Conservation (phyloP, 2,113 vertebrate genomes). For the Neotragus moschatus region DNA sequence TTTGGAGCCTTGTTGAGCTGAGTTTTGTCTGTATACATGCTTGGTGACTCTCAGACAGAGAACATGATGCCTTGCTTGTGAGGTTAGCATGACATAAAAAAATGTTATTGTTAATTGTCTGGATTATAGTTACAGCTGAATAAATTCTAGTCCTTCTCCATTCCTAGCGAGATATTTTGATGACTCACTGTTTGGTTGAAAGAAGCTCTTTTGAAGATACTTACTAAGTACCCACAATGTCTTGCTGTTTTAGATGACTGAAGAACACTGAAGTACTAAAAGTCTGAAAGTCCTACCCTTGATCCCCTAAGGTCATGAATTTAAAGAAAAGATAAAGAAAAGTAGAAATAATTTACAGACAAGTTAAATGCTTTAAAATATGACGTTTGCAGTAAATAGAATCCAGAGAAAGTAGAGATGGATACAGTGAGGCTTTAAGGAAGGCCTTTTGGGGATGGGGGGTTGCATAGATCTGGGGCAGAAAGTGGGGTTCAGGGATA, state of each 20-base stretch:
- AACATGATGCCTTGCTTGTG: background rate
- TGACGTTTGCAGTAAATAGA: background rate
- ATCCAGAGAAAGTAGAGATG: background rate
- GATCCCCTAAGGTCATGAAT: background rate
- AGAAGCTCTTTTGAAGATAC: background rate
- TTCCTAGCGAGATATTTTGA: background rate
- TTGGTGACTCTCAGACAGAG: background rate
- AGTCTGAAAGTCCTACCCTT: background rate
- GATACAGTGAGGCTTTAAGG: background rate
- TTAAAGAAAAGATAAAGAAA: background rate
- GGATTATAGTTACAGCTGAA: background rate
- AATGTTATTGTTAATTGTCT: background rate
- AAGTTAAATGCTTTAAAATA: background rate
- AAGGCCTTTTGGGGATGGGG: background rate
- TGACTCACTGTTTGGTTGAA: background rate
- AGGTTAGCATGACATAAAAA: background rate
- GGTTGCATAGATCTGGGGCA: background rate
- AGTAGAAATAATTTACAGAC: background rate
- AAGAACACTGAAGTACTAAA: background rate
- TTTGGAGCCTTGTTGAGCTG: background rate
- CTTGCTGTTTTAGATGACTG: background rate
- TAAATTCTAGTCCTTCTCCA: background rate
- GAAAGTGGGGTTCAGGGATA: accelerated
- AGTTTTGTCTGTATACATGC: background rate
- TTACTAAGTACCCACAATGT: background rate